Evolutionary conservation across 2,888 invertebrate genomes (phyloP), one percentile per base, ranked within the genome.

Genomic region (Chrysolina oricalcia): DNA sequence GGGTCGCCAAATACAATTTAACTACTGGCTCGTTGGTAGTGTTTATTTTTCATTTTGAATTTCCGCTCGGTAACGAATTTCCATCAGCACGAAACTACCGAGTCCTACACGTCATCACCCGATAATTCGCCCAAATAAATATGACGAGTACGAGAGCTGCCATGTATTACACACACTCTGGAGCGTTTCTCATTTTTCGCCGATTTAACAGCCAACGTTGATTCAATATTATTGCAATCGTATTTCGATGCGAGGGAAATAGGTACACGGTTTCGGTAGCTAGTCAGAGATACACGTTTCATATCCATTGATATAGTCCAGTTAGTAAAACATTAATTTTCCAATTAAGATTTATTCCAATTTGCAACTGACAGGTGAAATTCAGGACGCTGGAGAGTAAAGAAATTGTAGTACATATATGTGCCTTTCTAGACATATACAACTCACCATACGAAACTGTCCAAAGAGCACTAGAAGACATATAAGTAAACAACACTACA

Each of bases 171-270:
- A 59, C 46, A 46, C 35, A 59, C 59, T 59, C 59, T 27, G 59
- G 59, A 59, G 59, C 35, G 35, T 59, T 59, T 27, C 59, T 35
- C 59, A 59, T 59, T 35, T 59, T 59, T 59, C 59, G 59, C n/a
- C n/a, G 59, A 59, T 59, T 59, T 59, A 53, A 27, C 59, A 23
- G n/a, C 27, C n/a, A 59, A n/a, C 35, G 27, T 11, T 53, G 21
- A 53, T 53, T 23, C 53, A n/a, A 59, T 35, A n/a, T 23, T 15
- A 13, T 27, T 13, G 59, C 23, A 11, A 15, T 27, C 27, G n/a
- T 15, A n/a, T 59, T 59, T 23, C 27, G 59, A 59, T 35, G 27
- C 3, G n/a, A 35, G 17, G 4, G 59, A 59, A 59, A 59, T 59
- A 6, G 35, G 35, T 8, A 3, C 0, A 35, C 6, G 27, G 1